A percentile compares a stretch with the other conserved stretches of the same genome.
phyloP scores from a whole-genome alignment of 2,113 vertebrate species.

The Pachyramphus minor region DNA sequence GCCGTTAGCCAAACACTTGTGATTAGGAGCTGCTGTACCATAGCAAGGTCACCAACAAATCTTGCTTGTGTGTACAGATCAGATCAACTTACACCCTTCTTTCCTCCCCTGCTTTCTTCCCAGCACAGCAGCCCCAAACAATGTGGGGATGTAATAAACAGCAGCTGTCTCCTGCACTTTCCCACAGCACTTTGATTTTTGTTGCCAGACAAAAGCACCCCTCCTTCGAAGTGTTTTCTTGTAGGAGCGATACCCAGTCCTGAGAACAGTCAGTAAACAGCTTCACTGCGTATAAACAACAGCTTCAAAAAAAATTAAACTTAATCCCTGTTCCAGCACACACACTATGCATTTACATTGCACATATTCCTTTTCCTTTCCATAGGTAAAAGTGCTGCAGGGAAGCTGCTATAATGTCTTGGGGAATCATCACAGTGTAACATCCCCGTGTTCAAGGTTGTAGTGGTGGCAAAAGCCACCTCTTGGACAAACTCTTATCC shows the following conservation, averaged over 20 bases:
- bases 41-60: constrained; percentile 12
- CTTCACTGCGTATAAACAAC: background rate
- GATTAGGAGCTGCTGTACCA: background rate
- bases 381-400: background rate
- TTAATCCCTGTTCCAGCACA: background rate
- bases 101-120: background rate
- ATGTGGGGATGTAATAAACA: background rate
- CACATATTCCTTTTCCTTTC: background rate
- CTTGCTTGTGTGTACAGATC: background rate
- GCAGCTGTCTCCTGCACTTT: background rate
- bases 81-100: background rate
- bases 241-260: background rate
- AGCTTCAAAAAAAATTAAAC: background rate
- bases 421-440: background rate
- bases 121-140: constrained; percentile 36
- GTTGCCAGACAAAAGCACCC: background rate
- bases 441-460: background rate
- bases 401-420: background rate
- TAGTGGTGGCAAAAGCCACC: background rate
- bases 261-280: background rate
- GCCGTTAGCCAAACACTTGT: fast-evolving
- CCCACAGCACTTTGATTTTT: background rate
- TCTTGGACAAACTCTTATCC: background rate
- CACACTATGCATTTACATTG: background rate
- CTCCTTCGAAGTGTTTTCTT: background rate